phyloP scores from a whole-genome alignment of 2,113 vertebrate genomes.

The Hemichromis elongatus region DNA sequence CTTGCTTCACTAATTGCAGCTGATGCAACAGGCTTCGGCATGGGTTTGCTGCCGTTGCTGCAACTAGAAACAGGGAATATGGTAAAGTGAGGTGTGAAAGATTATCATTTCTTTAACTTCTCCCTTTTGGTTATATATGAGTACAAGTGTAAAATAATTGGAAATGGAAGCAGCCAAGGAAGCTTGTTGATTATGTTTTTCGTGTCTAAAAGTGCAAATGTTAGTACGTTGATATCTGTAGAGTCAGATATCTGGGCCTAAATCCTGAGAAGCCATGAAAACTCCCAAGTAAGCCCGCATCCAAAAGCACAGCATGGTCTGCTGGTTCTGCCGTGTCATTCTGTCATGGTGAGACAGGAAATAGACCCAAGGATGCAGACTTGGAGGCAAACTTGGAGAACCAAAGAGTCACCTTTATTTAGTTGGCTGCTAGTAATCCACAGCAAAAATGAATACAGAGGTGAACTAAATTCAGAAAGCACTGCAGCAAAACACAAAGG shows the following conservation, averaged over 20 bases:
- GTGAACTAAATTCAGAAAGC: background rate
- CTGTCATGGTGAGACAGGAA: background rate
- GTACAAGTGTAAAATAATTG: background rate
- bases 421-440: background rate
- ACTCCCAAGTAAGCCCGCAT: background rate
- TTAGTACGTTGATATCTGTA: accelerated
- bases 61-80: background rate
- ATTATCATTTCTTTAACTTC: background rate
- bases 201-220: background rate
- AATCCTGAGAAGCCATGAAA: background rate
- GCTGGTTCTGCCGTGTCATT: background rate
- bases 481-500: background rate
- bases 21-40: accelerated
- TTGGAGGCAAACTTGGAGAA: background rate
- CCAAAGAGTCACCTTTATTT: background rate
- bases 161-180: background rate
- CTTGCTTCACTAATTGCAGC: background rate
- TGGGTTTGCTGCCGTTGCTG: accelerated
- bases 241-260: background rate
- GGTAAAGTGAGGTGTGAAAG: background rate
- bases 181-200: background rate
- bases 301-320: background rate
- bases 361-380: background rate
- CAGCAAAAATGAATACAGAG: background rate
- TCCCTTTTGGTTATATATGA: background rate